Base-by-base conservation (phyloP, 2,888 invertebrate genomes). In the Drosophila macrospina region DNA sequence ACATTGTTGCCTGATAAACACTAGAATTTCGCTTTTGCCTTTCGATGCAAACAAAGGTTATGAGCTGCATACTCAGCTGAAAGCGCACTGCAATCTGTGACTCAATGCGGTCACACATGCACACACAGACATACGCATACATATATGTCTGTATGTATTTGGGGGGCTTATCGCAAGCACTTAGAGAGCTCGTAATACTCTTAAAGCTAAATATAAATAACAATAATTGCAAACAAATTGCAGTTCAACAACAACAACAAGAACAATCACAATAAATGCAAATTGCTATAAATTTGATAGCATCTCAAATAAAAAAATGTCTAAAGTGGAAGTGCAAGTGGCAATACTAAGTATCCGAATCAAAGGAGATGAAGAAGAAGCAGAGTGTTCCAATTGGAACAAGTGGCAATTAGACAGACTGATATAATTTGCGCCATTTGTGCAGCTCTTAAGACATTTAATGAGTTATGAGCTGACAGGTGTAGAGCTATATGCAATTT, bases 181-280 rank as follows among this genome's bases (percentile, higher is more conserved):
- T 32, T 66, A n/a, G 20, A 44, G 42, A 45, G 36, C 45, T 63
- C 62, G 52, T 63, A 56, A 56, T 60, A 34, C 59, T 42, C 55
- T 37, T 55, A 59, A 52, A 34, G 51, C 52, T 13, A 39, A 44
- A 70, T 62, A 80, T 74, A 74, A 67, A 77, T 70, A 63, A 65
- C 48, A 59, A 54, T 80, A 83, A 83, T 82, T 82, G 78, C 69
- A 70, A 74, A 74, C 77, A 70, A 80, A 80, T 80, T 83, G 80
- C 74, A 41, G 24, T 30, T 6, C 50, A 54, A 42, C 37, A 56
- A 34, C 54, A 62, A 55, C 8, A 56, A 34, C 48, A 62, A 55
- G 7, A 55, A 44, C 15, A 63, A 52, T 42, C 48, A 62, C 32
- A 37, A 61, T 16, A 11, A 67, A 63, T 42, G 32, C 11, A 24